These are phyloP conservation scores for Gonioctena quinquepunctata DNA, from an alignment of 1,140 invertebrate genomes.

Conservation along the genomic window DNA sequence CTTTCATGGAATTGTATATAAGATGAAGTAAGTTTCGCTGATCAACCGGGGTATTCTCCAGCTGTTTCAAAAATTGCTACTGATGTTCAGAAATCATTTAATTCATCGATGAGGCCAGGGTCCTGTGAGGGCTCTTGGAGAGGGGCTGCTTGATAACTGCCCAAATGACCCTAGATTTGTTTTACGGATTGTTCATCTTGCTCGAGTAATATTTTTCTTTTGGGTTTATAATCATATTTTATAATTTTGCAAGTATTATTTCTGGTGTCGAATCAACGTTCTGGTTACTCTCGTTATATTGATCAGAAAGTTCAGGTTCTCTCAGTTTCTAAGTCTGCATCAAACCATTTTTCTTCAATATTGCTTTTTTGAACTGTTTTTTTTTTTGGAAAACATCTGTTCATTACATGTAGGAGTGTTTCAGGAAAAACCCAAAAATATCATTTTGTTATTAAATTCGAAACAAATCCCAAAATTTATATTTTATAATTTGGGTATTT, in stretches of 20 bases:
- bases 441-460: background rate
- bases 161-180: background rate
- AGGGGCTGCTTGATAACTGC: too few species aligned
- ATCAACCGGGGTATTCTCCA: too few species aligned
- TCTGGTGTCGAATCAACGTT: background rate
- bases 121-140: too few species aligned
- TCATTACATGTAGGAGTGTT: background rate
- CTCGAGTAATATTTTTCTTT: background rate
- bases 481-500: background rate
- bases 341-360: background rate
- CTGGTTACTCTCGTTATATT: background rate
- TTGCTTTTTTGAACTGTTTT: background rate
- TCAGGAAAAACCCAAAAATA: background rate
- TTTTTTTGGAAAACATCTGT: background rate
- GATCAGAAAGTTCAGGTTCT: background rate
- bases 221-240: background rate
- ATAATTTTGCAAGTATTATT: background rate
- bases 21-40: too few species aligned
- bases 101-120: too few species aligned
- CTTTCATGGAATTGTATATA: too few species aligned
- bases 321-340: background rate
- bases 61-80: too few species aligned
- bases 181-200: background rate
- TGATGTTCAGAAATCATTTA: too few species aligned
- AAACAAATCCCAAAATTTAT: background rate